phyloP scores from a whole-genome alignment of 1,140 invertebrate species.

The Laupala kohalensis region DNA sequence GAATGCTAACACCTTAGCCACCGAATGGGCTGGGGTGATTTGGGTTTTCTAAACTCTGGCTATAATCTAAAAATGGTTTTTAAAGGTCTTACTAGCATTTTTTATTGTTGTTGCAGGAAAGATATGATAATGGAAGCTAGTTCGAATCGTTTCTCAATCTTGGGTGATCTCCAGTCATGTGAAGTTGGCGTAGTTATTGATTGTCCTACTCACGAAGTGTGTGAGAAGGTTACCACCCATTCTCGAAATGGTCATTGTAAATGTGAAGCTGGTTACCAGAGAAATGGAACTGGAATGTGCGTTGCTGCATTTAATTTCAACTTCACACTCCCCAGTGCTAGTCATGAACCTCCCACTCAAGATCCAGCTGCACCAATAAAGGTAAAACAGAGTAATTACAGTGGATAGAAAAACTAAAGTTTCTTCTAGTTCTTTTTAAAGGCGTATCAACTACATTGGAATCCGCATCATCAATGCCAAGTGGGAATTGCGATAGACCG shows the following conservation, averaged over 20 bases:
- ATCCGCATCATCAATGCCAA: background rate
- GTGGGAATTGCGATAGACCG: background rate
- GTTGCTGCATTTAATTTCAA: constrained; percentile 5
- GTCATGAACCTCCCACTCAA: background rate
- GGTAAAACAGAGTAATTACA: constrained; percentile 16
- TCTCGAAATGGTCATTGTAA: constrained; percentile 48
- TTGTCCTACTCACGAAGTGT: constrained; percentile 25
- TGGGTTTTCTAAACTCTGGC: no score
- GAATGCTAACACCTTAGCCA: no score
- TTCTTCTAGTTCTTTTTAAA: constrained; percentile 14
- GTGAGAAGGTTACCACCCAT: constrained; percentile 21
- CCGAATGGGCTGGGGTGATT: no score
- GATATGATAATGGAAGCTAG: background rate
- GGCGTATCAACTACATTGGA: constrained; percentile 14
- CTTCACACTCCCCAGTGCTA: background rate
- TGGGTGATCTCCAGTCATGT: constrained; percentile 18
- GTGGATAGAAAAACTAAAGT: constrained; percentile 12
- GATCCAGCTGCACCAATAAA: constrained; percentile 22
- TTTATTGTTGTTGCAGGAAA: constrained; percentile 7
- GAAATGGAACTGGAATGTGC: constrained; percentile 32
- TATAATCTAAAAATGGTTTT: no score
- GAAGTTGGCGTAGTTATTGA: constrained; percentile 21
- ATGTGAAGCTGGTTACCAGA: constrained; percentile 43
- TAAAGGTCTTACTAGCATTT: no score
- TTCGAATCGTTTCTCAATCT: background rate